Evolutionary conservation across 2,888 invertebrate genomes (phyloP), one percentile per base, ranked within the genome.

Genomic region (Timema podura): DNA sequence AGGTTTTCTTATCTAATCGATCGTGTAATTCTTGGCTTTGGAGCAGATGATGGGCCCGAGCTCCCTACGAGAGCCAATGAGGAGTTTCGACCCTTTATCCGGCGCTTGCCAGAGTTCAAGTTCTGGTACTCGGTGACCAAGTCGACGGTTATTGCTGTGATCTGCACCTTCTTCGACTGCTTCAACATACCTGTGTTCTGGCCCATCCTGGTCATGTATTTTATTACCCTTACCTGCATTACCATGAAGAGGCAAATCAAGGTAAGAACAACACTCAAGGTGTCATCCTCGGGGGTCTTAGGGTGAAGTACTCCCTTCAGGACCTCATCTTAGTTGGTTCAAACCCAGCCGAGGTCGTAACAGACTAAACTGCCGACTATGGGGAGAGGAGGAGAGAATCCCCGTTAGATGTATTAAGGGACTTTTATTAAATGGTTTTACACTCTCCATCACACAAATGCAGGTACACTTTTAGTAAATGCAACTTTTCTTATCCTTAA

Each of bases 241-340:
- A 99, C 99, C 71, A 98, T 99, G 98, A 99, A 98, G 85, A 89
- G 98, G 79, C 99, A 99, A 87, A 99, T 99, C 79, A 98, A 93
- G 91, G 97, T 97, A 83, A 87, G 83, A 74, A 65, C 15, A 45
- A 44, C 44, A 11, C 3, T n/a, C 11, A 51, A n/a, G 51, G 11
- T 57, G 57, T 1, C 15, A 13, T 1, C 13, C 2, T 51, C 8
- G 2, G 51, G 1, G n/a, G 51, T 49, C 51, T 30, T 30, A 3
- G 30, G 30, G 30, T n/a, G 30, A 30, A 30, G 30, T 30, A 30
- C 30, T 30, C 3, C 2, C 3, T 30, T 30, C 30, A 30, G 30
- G 30, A 30, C 30, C 30, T 30, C 30, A 30, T 30, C 2, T 30
- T 30, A 30, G 30, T 30, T 1, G 30, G 30, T 30, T 30, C 30